Conservation (phyloP, 2,888 invertebrate species). For the Lasius fuliginosus region DNA sequence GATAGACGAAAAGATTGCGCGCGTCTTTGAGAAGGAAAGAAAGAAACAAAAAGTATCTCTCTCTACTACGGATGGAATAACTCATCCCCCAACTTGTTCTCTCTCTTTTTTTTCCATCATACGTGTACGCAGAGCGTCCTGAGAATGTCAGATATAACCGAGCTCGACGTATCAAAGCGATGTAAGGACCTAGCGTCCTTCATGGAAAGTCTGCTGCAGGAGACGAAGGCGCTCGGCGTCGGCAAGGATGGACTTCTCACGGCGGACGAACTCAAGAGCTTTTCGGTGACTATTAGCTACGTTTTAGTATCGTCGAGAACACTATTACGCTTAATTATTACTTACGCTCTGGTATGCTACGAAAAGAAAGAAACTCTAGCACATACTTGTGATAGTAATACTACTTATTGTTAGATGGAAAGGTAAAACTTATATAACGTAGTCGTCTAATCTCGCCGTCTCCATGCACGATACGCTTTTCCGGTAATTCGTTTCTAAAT, state of each 20-base stretch:
- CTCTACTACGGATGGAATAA: slow-evolving; percentile 16
- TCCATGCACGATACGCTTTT: not conserved
- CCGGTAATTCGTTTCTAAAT: slow-evolving; percentile 39
- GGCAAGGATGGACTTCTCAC: slow-evolving; percentile 88
- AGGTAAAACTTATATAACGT: slow-evolving; percentile 40
- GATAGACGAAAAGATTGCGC: too few species aligned
- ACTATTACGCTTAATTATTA: slow-evolving; percentile 28
- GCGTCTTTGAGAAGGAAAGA: not conserved
- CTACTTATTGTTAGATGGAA: slow-evolving; percentile 42
- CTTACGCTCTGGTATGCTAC: slow-evolving; percentile 68
- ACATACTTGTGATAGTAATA: slow-evolving; percentile 25
- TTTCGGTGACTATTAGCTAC: slow-evolving; percentile 88
- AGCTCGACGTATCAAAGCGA: slow-evolving; percentile 90
- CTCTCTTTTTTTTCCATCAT: slow-evolving; percentile 70
- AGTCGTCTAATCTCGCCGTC: not conserved
- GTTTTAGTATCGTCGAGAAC: slow-evolving; percentile 79
- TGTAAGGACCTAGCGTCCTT: slow-evolving; percentile 92
- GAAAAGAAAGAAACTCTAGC: slow-evolving; percentile 27
- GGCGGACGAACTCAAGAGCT: slow-evolving; percentile 87
- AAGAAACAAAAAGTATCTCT: slow-evolving; percentile 16
- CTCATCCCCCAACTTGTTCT: slow-evolving; percentile 62
- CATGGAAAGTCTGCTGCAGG: slow-evolving; percentile 92
- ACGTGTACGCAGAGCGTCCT: slow-evolving; percentile 76
- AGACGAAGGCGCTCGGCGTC: slow-evolving; percentile 88
- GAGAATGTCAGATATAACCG: slow-evolving; percentile 83